phyloP scores from a whole-genome alignment of 2,113 vertebrate genomes.

The Gallinago jamesoni region DNA sequence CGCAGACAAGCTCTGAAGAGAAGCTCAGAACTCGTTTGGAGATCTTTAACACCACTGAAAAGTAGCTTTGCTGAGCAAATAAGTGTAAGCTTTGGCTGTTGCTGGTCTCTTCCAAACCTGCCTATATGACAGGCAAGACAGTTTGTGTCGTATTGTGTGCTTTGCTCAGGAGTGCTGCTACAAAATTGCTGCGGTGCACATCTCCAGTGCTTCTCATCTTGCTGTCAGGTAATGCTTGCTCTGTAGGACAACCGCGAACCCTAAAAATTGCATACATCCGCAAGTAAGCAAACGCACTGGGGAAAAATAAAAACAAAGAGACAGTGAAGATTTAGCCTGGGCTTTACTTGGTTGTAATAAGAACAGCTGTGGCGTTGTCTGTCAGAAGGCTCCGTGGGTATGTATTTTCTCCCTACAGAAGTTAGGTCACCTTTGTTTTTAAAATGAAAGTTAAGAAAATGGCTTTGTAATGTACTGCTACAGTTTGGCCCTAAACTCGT shows the following conservation, averaged over 20 bases:
- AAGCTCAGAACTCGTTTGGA: not conserved
- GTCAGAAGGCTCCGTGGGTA: accelerated
- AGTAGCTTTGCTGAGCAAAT: not conserved
- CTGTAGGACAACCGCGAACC: not conserved
- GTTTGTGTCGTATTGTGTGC: not conserved
- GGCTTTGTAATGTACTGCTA: not conserved
- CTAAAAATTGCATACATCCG: not conserved
- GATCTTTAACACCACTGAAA: not conserved
- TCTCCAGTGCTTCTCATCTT: not conserved
- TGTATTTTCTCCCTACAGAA: not conserved
- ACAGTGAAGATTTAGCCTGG: not conserved
- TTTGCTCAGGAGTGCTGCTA: not conserved
- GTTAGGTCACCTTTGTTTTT: not conserved
- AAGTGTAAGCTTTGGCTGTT: not conserved
- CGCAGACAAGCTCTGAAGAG: not conserved
- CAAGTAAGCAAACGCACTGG: not conserved
- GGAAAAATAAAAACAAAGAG: not conserved
- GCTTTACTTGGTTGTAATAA: not conserved
- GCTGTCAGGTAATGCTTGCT: not conserved
- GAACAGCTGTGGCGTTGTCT: not conserved
- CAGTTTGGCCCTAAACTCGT: not conserved
- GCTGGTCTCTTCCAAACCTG: not conserved
- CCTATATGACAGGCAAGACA: not conserved
- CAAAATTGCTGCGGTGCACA: not conserved
- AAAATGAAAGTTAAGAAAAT: not conserved